A percentile compares a stretch with the other conserved stretches of the same genome.
Conservation (phyloP, 2,888 invertebrate genomes). For the Diadegma fenestrale region DNA sequence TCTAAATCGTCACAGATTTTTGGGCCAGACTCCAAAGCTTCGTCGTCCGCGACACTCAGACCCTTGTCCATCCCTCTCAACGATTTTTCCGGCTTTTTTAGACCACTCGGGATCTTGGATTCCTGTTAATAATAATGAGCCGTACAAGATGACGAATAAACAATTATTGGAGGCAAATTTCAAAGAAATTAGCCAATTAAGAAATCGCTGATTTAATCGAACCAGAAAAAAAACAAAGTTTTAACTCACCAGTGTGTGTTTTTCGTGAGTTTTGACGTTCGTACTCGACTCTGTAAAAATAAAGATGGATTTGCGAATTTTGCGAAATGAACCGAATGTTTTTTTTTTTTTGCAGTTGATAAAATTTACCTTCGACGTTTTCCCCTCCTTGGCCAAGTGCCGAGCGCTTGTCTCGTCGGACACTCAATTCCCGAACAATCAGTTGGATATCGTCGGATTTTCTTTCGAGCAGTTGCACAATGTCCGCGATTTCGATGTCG, state of each 20-base stretch:
- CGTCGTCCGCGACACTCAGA: slow-evolving; percentile 67
- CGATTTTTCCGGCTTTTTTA: not conserved
- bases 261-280: not conserved
- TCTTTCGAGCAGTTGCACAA: slow-evolving; percentile 86
- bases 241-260: not conserved
- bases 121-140: not conserved
- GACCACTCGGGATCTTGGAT: not conserved
- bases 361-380: not conserved
- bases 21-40: slow-evolving; percentile 83
- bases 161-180: not conserved
- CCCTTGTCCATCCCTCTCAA: not conserved
- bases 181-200: not conserved
- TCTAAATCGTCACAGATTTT: slow-evolving; percentile 71
- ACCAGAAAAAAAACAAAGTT: too few species aligned
- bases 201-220: not conserved
- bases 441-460: slow-evolving; percentile 78
- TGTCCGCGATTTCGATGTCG: slow-evolving; percentile 85
- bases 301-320: not conserved
- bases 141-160: not conserved
- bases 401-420: not conserved
- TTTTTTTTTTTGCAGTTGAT: not conserved
- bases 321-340: not conserved
- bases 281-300: not conserved
- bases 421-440: not conserved
- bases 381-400: not conserved